A percentile compares a stretch with the other conserved stretches of the same genome.
Evolutionary conservation across 2,797 vertebrate genomes (phyloP).

Genomic region (Phylloscopus collybita): DNA sequence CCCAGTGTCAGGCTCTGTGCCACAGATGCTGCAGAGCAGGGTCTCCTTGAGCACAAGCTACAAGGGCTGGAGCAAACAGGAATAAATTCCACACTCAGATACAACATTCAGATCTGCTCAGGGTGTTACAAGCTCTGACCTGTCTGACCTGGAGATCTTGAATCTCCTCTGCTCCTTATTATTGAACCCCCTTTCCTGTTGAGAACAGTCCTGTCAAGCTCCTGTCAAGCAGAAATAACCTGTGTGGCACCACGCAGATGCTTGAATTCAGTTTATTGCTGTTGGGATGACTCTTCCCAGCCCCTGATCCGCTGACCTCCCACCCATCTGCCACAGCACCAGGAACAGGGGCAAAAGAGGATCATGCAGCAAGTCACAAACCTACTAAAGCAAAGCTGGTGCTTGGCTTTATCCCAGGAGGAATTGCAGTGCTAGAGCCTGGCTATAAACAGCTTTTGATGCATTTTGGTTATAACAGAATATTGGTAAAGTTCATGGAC

Average conservation of each 20-base stretch:
- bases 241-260: rapidly evolving
- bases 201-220: background rate
- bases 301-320: background rate
- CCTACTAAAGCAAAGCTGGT: background rate
- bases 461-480: background rate
- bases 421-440: rapidly evolving
- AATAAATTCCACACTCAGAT: background rate
- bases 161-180: background rate
- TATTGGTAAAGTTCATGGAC: background rate
- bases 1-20: background rate
- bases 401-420: background rate
- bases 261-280: background rate
- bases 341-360: background rate
- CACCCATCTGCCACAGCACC: rapidly evolving
- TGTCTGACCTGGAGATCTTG: background rate
- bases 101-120: rapidly evolving
- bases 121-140: background rate
- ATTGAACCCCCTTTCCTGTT: background rate
- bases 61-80: background rate
- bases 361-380: background rate
- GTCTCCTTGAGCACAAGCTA: rapidly evolving
- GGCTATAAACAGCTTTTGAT: background rate
- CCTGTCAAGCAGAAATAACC: background rate
- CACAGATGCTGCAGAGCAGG: background rate
- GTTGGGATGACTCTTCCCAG: rapidly evolving